These are phyloP conservation scores for Agrilus cyanescens DNA, from an alignment of 2,888 invertebrate genomes.

Conservation along the genomic window DNA sequence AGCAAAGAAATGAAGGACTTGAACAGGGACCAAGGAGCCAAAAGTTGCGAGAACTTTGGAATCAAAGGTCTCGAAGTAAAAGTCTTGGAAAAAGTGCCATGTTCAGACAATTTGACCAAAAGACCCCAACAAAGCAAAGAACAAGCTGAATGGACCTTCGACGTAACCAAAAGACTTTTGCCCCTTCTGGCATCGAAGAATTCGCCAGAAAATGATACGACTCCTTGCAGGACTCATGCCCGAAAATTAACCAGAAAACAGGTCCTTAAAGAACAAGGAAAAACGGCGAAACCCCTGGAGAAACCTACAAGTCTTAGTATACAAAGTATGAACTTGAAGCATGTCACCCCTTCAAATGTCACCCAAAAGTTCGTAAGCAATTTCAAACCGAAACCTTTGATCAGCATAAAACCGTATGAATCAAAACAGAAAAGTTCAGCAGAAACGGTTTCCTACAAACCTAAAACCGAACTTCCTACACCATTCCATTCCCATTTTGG, in stretches of 20 bases:
- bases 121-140: conserved; percentile 1
- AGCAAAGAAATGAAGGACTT: conserved; percentile 7
- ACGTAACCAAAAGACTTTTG: conserved; percentile 5
- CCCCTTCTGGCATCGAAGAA: background rate
- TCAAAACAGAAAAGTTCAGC: too few relatives aligned
- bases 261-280: conserved; percentile 22
- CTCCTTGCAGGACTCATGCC: conserved; percentile 19
- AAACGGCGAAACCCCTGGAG: conserved; percentile 7
- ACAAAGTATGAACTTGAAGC: conserved; percentile 23
- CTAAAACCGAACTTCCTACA: too few relatives aligned
- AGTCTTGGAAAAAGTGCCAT: conserved; percentile 4
- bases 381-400: conserved; percentile 4
- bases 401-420: too few relatives aligned
- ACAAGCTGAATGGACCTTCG: background rate
- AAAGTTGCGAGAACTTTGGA: conserved; percentile 23
- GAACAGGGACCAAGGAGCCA: conserved; percentile 12
- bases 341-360: conserved; percentile 23
- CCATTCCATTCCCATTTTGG: too few relatives aligned
- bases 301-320: conserved; percentile 25
- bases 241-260: conserved; percentile 33
- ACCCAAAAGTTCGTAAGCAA: conserved; percentile 27
- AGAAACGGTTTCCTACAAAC: too few relatives aligned
- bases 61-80: background rate
- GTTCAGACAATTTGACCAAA: conserved; percentile 4
- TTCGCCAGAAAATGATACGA: conserved; percentile 5